These are phyloP conservation scores for human (Homo sapiens) DNA, from an alignment of 2,113 vertebrate species.

Conservation along the genomic window GRCh38 chr2:33778001-33778500, in stretches of 20 bases:
- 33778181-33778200: accelerated
- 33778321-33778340: not conserved
- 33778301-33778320: not conserved
- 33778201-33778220: not conserved
- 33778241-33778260: not conserved
- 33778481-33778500: not conserved
- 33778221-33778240: not conserved
- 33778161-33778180: not conserved
- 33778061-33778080: not conserved
- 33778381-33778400: not conserved
- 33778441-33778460: not conserved
- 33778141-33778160: not conserved
- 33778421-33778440: not conserved
- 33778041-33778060: not conserved
- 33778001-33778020: not conserved
- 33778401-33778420: not conserved
- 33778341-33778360: not conserved
- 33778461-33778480: not conserved
- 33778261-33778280: not conserved
- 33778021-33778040: not conserved
- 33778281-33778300: not conserved
- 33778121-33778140: not conserved
- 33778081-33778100: not conserved
- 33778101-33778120: not conserved
- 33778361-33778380: not conserved